Conservation (phyloP, 2,797 vertebrate species). For the Amazonetta brasiliensis region DNA sequence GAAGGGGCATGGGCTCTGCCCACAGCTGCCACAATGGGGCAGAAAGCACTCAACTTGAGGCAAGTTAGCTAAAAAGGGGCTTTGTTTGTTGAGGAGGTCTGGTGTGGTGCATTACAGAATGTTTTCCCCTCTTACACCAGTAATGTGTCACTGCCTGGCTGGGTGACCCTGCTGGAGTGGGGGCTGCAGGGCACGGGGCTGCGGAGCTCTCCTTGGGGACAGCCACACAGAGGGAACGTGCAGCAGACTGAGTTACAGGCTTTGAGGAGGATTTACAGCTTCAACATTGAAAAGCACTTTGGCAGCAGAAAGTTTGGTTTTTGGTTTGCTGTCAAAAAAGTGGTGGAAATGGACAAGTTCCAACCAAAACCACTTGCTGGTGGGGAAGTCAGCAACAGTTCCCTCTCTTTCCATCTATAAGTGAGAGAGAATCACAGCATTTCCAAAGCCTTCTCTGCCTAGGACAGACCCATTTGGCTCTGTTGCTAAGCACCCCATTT, state of each 20-base stretch:
- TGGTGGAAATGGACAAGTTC: neutral
- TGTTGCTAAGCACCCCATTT: too few species aligned
- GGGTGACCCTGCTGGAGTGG: neutral
- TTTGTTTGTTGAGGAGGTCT: neutral
- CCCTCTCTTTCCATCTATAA: neutral
- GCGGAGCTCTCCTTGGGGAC: neutral
- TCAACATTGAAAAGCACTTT: neutral
- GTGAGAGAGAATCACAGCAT: fast-evolving
- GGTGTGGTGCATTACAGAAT: neutral
- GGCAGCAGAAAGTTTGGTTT: neutral
- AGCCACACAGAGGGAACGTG: neutral
- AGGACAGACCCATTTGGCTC: neutral
- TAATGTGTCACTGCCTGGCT: neutral
- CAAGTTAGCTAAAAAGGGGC: neutral
- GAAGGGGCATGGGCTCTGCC: neutral
- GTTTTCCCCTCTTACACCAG: neutral
- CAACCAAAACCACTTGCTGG: neutral
- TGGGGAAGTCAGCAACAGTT: neutral
- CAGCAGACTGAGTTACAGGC: neutral
- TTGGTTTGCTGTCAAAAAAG: neutral
- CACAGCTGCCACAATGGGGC: neutral
- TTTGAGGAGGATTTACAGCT: neutral
- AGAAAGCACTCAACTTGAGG: neutral
- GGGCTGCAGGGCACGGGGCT: neutral
- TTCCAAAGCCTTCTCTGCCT: neutral